A percentile compares a stretch with the other conserved stretches of the same genome.
Evolutionary conservation across 2,797 vertebrate species (phyloP).

Genomic region (Natrix natrix): DNA sequence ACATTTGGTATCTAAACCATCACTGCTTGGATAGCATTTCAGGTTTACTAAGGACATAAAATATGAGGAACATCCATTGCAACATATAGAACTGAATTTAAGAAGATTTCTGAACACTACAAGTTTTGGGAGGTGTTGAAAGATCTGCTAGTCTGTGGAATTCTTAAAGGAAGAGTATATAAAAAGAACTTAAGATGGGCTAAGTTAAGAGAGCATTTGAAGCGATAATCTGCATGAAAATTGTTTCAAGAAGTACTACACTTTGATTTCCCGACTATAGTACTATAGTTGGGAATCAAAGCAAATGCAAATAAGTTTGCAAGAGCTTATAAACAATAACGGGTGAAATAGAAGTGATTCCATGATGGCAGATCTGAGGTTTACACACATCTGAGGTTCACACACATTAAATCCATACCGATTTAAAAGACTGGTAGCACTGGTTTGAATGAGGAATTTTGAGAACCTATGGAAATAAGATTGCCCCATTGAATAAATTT

Average conservation of each 20-base stretch:
- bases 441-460: not conserved
- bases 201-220: not conserved
- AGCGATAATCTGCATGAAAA: not conserved
- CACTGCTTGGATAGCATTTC: not conserved
- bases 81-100: not conserved
- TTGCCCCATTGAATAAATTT: not conserved
- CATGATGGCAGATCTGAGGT: not conserved
- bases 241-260: not conserved
- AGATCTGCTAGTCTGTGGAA: not conserved
- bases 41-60: not conserved
- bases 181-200: not conserved
- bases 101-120: not conserved
- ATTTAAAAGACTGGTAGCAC: not conserved
- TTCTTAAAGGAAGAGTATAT: not conserved
- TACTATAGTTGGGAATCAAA: not conserved
- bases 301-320: not conserved
- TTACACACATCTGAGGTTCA: not conserved
- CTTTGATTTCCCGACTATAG: not conserved
- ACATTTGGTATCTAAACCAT: not conserved
- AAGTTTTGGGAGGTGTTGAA: not conserved
- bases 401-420: not conserved
- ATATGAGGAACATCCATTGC: not conserved
- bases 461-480: not conserved
- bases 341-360: not conserved
- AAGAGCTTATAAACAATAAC: not conserved